Conservation (phyloP, 2,797 vertebrate genomes). For the Passerculus sandwichensis region DNA sequence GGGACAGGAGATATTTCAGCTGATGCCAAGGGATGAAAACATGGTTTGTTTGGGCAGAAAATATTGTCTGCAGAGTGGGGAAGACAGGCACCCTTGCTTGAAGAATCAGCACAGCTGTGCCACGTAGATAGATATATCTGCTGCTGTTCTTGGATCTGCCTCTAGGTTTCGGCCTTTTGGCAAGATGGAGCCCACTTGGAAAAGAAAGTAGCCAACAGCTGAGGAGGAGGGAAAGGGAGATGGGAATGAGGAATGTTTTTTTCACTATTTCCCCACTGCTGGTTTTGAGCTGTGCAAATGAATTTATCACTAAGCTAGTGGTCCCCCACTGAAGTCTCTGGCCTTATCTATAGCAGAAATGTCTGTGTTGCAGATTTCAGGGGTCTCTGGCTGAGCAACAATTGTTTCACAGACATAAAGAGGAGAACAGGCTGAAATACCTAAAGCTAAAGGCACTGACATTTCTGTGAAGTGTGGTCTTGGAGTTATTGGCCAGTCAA, state of each 20-base stretch:
- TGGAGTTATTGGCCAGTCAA: background rate
- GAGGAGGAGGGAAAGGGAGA: background rate
- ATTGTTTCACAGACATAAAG: background rate
- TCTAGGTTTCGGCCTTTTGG: background rate
- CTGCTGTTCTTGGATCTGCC: background rate
- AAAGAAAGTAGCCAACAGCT: background rate
- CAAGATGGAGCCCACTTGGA: background rate
- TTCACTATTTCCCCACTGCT: background rate
- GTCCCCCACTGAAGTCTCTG: background rate
- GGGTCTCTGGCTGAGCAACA: background rate
- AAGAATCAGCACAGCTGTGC: background rate
- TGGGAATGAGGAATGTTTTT: background rate
- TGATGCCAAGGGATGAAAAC: background rate
- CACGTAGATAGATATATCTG: accelerated
- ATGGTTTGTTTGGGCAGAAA: background rate
- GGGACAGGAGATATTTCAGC: background rate
- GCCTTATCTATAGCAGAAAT: background rate
- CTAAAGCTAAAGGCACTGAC: background rate
- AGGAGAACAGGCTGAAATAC: background rate
- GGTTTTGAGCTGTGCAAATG: background rate
- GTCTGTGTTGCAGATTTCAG: background rate
- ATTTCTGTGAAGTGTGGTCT: background rate
- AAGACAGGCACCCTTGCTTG: background rate
- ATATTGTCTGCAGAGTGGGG: background rate
- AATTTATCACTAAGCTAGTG: background rate